Evolutionary conservation across 2,113 vertebrate genomes (phyloP).

Genomic region (Micronycteris hirsuta): DNA sequence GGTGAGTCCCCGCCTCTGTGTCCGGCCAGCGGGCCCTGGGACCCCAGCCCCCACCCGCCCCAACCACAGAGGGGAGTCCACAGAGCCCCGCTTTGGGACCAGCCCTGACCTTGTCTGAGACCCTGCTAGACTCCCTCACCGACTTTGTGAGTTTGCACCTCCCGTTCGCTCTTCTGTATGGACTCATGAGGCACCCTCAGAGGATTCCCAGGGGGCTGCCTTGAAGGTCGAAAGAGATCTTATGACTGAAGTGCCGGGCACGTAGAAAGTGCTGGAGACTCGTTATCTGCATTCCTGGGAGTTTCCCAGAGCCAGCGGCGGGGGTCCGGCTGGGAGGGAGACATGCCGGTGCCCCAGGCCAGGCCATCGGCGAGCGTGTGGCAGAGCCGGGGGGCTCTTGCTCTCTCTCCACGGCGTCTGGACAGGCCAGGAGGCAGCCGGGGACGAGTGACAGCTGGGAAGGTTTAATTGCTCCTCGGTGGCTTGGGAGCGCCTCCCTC

Average conservation of each 20-base stretch:
- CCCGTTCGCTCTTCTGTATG: not conserved
- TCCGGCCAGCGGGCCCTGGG: not conserved
- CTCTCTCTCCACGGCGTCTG: constrained; percentile 19
- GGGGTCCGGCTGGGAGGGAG: not conserved
- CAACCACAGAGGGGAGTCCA: not conserved
- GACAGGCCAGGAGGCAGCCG: constrained; percentile 53
- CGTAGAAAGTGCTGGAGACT: too few relatives aligned
- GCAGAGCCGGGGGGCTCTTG: not conserved
- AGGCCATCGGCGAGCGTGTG: not conserved
- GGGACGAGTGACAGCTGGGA: constrained; percentile 81
- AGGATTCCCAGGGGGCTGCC: not conserved
- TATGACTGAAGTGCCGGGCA: not conserved
- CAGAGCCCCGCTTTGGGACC: not conserved
- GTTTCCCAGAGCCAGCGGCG: not conserved
- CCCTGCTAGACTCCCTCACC: not conserved
- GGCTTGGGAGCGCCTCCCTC: constrained; percentile 76
- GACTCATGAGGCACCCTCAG: not conserved
- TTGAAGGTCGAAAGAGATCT: not conserved
- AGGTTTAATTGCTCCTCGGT: constrained; percentile 84
- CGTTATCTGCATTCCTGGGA: not conserved
- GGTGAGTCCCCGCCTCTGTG: accelerated
- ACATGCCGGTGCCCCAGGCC: not conserved
- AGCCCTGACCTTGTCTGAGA: not conserved
- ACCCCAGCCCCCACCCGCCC: not conserved
- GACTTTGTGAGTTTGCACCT: not conserved